A percentile compares a stretch with the other conserved stretches of the same genome.
Evolutionary conservation across 1,140 invertebrate genomes (phyloP).

Genomic region (Scaptodrosophila lebanonensis): DNA sequence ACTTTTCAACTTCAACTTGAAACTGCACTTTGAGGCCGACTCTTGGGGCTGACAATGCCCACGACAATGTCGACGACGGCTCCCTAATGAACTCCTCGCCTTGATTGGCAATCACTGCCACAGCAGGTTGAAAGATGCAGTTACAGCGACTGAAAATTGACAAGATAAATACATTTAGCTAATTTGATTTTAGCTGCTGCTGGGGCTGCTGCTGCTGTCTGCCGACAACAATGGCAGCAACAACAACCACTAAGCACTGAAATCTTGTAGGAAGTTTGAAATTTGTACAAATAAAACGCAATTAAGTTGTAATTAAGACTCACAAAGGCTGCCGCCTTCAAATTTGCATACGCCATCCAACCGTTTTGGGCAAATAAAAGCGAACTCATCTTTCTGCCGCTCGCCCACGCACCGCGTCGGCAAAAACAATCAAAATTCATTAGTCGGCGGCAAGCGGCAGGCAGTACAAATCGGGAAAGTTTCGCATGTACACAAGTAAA

Average conservation of each 20-base stretch:
- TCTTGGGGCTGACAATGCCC: conserved; percentile 1
- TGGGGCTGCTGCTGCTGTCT: conserved; percentile 6
- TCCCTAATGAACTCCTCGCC: conserved; percentile 56
- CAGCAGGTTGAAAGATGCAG: conserved; percentile 36
- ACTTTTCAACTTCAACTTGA: conserved; percentile 63
- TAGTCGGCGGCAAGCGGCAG: conserved; percentile 64
- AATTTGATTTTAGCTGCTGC: conserved; percentile 58
- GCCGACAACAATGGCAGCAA: background rate
- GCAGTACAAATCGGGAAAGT: conserved; percentile 59
- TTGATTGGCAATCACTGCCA: conserved; percentile 24
- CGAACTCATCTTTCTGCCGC: background rate
- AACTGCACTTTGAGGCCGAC: conserved; percentile 15
- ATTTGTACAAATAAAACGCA: conserved; percentile 69
- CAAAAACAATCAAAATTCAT: conserved; percentile 71
- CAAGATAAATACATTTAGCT: conserved; percentile 76
- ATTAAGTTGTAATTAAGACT: conserved; percentile 69
- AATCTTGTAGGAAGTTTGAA: conserved; percentile 46
- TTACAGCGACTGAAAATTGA: conserved; percentile 63
- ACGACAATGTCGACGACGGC: conserved; percentile 1
- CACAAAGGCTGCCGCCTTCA: conserved; percentile 42
- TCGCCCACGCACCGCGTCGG: conserved; percentile 26
- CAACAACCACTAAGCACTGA: background rate
- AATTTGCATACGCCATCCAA: conserved; percentile 8
- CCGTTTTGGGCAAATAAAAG: conserved; percentile 16
- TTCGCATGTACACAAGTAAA: conserved; percentile 42